Evolutionary conservation across 2,113 vertebrate genomes (phyloP).

Genomic region (Phalacrocorax pelagicus): DNA sequence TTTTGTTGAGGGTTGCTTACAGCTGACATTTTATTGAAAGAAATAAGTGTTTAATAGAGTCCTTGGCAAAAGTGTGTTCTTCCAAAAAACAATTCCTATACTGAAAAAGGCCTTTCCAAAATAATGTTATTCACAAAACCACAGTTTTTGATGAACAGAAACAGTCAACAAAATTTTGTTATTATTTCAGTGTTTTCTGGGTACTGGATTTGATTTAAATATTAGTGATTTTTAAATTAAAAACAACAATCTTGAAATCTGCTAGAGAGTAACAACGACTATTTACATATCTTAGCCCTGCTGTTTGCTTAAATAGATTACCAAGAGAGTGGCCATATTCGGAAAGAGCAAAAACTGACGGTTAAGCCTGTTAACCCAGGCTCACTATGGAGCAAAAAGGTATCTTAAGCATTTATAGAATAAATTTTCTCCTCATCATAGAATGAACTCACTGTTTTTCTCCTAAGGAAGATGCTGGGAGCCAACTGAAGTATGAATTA

Average conservation of each 20-base stretch:
- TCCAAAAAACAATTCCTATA: background rate
- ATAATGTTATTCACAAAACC: background rate
- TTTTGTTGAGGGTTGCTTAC: background rate
- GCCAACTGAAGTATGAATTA: background rate
- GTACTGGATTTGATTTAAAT: background rate
- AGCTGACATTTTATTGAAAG: background rate
- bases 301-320: background rate
- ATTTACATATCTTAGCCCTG: background rate
- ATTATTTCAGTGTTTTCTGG: background rate
- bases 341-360: background rate
- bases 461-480: background rate
- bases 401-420: background rate
- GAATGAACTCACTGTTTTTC: background rate
- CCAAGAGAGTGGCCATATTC: accelerated
- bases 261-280: background rate
- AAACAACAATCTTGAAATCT: background rate
- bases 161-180: background rate
- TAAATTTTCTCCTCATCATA: background rate
- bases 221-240: background rate
- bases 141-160: background rate
- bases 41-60: background rate
- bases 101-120: background rate
- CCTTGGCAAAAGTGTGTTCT: background rate
- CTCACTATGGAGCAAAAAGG: background rate
- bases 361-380: background rate